Evolutionary conservation across 1,140 invertebrate species (phyloP).

Genomic region (Nephotettix cincticeps): DNA sequence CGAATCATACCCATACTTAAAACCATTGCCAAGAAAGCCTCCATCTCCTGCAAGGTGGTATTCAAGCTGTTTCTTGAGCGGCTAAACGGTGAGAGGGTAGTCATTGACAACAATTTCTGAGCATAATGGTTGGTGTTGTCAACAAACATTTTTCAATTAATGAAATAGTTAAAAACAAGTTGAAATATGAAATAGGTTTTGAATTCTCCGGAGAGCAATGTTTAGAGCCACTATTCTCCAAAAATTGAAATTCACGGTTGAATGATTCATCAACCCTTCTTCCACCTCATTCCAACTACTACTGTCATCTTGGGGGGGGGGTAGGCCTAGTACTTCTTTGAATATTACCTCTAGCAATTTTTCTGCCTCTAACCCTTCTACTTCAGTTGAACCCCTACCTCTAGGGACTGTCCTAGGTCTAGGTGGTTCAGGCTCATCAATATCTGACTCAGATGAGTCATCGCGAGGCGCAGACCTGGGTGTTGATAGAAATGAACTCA

Average conservation of each 20-base stretch:
- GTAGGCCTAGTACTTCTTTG: no score
- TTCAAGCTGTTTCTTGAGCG: background rate
- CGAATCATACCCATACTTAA: constrained; percentile 12
- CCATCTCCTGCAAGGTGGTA: background rate
- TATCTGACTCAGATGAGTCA: background rate
- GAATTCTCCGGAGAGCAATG: background rate
- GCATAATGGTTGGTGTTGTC: constrained; percentile 23
- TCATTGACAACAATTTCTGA: background rate
- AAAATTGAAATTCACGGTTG: background rate
- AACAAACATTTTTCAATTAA: constrained; percentile 11
- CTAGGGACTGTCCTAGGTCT: background rate
- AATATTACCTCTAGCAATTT: background rate
- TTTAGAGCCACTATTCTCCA: constrained; percentile 11
- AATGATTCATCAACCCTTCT: background rate
- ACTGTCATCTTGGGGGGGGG: background rate
- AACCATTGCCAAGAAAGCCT: constrained; percentile 16
- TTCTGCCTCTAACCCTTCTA: background rate
- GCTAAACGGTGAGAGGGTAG: background rate
- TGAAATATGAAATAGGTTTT: constrained; percentile 2
- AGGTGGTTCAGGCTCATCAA: background rate
- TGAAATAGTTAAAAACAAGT: constrained; percentile 8
- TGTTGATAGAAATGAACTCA: background rate
- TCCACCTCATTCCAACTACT: background rate
- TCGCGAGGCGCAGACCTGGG: background rate
- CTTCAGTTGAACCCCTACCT: background rate